Evolutionary conservation across 2,888 invertebrate genomes (phyloP).

Genomic region (Cerceris rybyensis): DNA sequence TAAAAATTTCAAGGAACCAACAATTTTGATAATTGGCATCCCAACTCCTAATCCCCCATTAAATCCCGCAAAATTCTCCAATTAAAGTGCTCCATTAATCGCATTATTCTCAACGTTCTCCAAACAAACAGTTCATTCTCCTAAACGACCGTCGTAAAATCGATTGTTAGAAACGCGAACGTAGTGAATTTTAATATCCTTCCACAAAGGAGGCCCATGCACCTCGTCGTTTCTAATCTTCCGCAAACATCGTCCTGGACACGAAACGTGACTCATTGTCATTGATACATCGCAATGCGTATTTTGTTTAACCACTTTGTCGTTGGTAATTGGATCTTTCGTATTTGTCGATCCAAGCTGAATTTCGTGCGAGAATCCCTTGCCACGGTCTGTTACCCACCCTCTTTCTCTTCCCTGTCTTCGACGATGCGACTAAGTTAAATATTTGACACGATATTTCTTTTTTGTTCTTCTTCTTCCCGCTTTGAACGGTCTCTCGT

Average conservation of each 20-base stretch:
- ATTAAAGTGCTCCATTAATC: no score
- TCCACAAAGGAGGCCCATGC: no score
- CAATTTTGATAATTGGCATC: no score
- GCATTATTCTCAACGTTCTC: no score
- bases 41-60: no score
- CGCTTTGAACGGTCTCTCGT: slow-evolving; percentile 8
- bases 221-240: slow-evolving; percentile 20
- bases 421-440: slow-evolving; percentile 36
- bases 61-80: no score
- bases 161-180: not conserved
- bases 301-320: slow-evolving; percentile 38
- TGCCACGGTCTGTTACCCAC: slow-evolving; percentile 1
- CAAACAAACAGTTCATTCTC: no score
- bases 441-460: slow-evolving; percentile 56
- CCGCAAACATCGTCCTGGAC: not conserved
- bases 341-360: slow-evolving; percentile 39
- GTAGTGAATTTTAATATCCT: no score
- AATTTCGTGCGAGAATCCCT: slow-evolving; percentile 19
- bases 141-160: not conserved
- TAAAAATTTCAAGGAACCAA: no score
- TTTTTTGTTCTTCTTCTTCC: slow-evolving; percentile 3
- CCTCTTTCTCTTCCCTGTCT: not conserved
- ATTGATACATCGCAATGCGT: not conserved
- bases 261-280: slow-evolving; percentile 31
- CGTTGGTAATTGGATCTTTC: slow-evolving; percentile 52